Conservation (phyloP, 2,888 invertebrate genomes). For the Bhutanitis thaidina region DNA sequence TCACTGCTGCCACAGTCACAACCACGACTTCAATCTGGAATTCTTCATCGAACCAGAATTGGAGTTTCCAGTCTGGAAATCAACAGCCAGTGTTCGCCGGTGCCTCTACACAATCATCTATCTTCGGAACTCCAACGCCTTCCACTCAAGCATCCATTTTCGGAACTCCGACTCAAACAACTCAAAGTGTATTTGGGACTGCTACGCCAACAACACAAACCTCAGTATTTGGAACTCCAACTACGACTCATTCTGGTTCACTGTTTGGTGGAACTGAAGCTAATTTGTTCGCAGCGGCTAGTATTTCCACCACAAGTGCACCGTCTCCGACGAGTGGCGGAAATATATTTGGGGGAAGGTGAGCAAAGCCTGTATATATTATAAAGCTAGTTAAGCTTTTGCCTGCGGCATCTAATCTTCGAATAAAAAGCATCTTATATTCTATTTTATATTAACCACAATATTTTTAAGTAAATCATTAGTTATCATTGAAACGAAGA, state of each 20-base stretch:
- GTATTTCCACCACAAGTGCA: conserved; percentile 64
- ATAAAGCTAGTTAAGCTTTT: too few species aligned
- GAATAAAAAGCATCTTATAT: too few species aligned
- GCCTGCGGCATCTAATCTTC: too few species aligned
- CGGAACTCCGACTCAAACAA: conserved; percentile 30
- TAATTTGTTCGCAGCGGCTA: conserved; percentile 64
- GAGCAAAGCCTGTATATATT: conserved; percentile 21
- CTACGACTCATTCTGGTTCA: conserved; percentile 49
- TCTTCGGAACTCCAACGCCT: conserved; percentile 30
- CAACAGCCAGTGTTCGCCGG: conserved; percentile 31
- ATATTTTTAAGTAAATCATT: too few species aligned
- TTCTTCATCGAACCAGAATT: conserved; percentile 18
- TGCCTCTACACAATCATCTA: conserved; percentile 32
- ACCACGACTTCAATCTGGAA: conserved; percentile 26
- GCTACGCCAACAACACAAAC: conserved; percentile 28
- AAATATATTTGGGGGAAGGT: conserved; percentile 64
- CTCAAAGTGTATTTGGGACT: conserved; percentile 37
- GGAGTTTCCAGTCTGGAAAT: conserved; percentile 35
- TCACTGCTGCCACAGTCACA: conserved; percentile 31
- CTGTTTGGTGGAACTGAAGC: conserved; percentile 52
- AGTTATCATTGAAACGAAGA: too few species aligned
- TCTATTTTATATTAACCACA: too few species aligned
- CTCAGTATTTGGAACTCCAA: conserved; percentile 34
- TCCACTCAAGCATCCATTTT: conserved; percentile 34
- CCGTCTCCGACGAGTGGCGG: conserved; percentile 47